Base-by-base conservation (phyloP, 2,797 vertebrate species). In the Menidia menidia region DNA sequence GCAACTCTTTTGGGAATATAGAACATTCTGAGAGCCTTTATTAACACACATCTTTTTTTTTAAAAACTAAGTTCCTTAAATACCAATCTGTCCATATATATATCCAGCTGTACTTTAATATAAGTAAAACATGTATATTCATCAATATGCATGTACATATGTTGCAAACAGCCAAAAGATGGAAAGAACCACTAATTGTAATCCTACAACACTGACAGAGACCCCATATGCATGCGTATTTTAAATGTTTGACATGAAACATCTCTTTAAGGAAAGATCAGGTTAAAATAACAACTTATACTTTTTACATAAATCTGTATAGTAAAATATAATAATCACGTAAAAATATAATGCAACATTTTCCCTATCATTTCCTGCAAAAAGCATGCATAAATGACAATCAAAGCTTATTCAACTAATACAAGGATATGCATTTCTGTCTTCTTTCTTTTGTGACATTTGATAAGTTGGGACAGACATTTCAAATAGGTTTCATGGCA, bases 401-500 rank as follows among this genome's bases (percentile, higher is more conserved):
- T 77, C 68, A 82, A 73, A 84, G 81, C 65, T 73, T 59, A 85
- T 83, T 79, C 75, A 60, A 45, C 15, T 16, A 25, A 43, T 61
- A 70, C 83, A 82, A 80, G 62, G 14, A 48, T 25, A 3, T 50
- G 3, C 30, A 13, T 31, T 13, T 18, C 8, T 65, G 12, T 58
- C 44, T 73, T 33, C 73, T 69, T 50, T 75, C 57, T 55, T 44
- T 31, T 66, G 42, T 53, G 66, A 69, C 77, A 80, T 72, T 84
- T 87, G 89, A 91, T 91, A 83, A 88, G 77, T 82, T 81, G 84
- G 73, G 80, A 71, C 80, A 71, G 81, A 91, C 84, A 89, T 90
- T 90, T 77, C 81, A 84, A 81, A 89, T 82, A 89, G 89, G 78
- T 88, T 89, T 92, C 93, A 94, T 93, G 92, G 92, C 92, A 94